A percentile compares a stretch with the other conserved stretches of the same genome.
Conservation (phyloP, 2,888 invertebrate genomes). For the Xiphydria camelus region DNA sequence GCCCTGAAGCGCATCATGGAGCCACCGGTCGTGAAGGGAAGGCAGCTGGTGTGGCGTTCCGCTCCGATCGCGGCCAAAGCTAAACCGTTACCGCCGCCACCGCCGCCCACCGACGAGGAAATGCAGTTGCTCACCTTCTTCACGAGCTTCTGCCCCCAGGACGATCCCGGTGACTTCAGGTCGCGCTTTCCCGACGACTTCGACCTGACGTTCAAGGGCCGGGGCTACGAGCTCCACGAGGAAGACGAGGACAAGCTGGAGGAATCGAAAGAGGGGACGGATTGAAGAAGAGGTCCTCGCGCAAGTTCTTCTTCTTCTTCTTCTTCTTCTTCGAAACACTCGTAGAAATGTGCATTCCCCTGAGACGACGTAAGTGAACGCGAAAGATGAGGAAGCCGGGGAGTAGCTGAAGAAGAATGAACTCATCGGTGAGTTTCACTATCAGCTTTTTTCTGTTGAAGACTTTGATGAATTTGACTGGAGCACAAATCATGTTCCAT, state of each 20-base stretch:
- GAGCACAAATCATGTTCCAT: too few relatives aligned
- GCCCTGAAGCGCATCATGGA: slow-evolving; percentile 47
- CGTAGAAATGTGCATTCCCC: too few relatives aligned
- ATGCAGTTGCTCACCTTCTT: slow-evolving; percentile 40
- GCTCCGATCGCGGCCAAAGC: slow-evolving; percentile 26
- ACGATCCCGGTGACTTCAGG: slow-evolving; percentile 45
- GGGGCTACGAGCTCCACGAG: slow-evolving; percentile 5
- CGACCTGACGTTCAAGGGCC: slow-evolving; percentile 31
- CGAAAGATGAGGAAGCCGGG: not conserved
- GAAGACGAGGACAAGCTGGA: not conserved
- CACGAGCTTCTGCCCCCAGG: slow-evolving; percentile 40
- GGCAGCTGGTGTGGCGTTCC: slow-evolving; percentile 37
- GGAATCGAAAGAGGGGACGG: too few relatives aligned
- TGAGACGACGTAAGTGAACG: slow-evolving; percentile 1
- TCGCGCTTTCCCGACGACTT: slow-evolving; percentile 46
- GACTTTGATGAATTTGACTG: too few relatives aligned
- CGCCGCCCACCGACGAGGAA: slow-evolving; percentile 40
- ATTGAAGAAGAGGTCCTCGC: slow-evolving; percentile 18
- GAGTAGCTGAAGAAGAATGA: too few relatives aligned
- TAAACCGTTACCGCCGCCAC: slow-evolving; percentile 21
- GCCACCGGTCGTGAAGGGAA: slow-evolving; percentile 33
- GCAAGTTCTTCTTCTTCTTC: too few relatives aligned
- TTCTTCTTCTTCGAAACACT: too few relatives aligned
- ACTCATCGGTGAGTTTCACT: too few relatives aligned
- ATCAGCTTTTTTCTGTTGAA: too few relatives aligned